Evolutionary conservation across 2,113 vertebrate genomes (phyloP).

Genomic region (Struthidea cinerea): DNA sequence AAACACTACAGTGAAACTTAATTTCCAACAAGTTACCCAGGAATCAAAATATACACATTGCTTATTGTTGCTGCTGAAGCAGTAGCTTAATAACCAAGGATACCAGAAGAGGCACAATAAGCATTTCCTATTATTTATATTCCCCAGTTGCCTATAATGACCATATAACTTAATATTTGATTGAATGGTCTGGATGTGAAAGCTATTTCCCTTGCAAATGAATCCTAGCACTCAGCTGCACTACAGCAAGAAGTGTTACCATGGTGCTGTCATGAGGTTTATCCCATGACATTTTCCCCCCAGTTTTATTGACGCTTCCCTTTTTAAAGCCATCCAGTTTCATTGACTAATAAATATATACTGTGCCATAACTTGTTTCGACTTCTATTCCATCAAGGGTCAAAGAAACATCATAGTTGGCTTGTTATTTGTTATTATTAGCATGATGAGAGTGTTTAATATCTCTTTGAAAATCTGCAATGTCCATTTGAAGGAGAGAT

Average conservation of each 20-base stretch:
- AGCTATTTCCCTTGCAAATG: constrained; percentile 20
- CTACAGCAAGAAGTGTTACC: neutral
- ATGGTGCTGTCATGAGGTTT: neutral
- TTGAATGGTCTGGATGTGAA: neutral
- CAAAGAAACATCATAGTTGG: neutral
- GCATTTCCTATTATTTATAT: constrained; percentile 8
- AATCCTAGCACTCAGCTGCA: neutral
- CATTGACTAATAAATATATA: neutral
- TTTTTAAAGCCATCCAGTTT: neutral
- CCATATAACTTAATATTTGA: constrained; percentile 7
- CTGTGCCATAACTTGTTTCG: neutral
- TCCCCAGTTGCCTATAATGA: neutral
- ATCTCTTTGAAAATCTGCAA: neutral
- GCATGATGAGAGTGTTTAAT: neutral
- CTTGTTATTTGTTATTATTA: neutral
- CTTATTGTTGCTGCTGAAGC: constrained; percentile 15
- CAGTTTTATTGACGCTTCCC: neutral
- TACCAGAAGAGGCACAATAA: neutral
- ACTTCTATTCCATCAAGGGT: neutral
- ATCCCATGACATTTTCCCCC: neutral
- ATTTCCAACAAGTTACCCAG: constrained; percentile 8
- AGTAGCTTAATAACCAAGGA: constrained; percentile 12
- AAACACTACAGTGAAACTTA: constrained; percentile 19
- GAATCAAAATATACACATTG: neutral
- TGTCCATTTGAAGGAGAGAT: neutral